Base-by-base conservation (phyloP, 2,888 invertebrate species). In the Malthinus seriepunctatus region DNA sequence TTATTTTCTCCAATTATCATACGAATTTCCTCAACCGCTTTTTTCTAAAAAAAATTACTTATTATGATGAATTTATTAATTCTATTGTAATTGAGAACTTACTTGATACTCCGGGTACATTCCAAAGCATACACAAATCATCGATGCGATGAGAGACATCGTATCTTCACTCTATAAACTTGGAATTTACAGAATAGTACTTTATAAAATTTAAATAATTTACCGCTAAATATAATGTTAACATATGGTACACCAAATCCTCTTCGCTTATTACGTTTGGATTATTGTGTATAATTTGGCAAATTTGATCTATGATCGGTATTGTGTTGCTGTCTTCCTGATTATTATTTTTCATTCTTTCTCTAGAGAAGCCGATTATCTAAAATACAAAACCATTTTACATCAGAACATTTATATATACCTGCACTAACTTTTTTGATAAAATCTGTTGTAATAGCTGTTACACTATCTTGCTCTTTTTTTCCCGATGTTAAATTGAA, bases 71-170 rank as follows among this genome's bases (percentile, higher is more conserved):
- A 11, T 14, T 44, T 12, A 12, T 7, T 2, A 37, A 11, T 12
- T 7, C 9, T 5, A 1, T 14, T 4, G 0, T 6, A 15, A 15
- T 39, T 39, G n/a, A 23, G 23, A 5, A 3, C 23, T 53, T 66
- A 72, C 73, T 65, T 76, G 75, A 67, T 73, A 71, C 60, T 74
- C 71, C 14, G 72, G 73, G 66, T 76, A 73, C 73, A 76, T 73
- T 53, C 74, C 76, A 23, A 76, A 70, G 48, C 71, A 72, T 1
- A 73, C 47, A 12, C 69, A 60, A 3, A 69, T 38, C 46, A 70
- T 67, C 8, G 68, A 64, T 9, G 63, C 42, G 8, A 69, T 69
- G 12, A 69, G 63, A 0, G 71, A 65, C 33, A 72, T 62, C 0
- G 76, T 71, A 55, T 76, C 75, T 66, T 74, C 71, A 35, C 72